These are phyloP conservation scores for Pimpla rufipes DNA, from an alignment of 2,888 invertebrate species.

Conservation along the genomic window DNA sequence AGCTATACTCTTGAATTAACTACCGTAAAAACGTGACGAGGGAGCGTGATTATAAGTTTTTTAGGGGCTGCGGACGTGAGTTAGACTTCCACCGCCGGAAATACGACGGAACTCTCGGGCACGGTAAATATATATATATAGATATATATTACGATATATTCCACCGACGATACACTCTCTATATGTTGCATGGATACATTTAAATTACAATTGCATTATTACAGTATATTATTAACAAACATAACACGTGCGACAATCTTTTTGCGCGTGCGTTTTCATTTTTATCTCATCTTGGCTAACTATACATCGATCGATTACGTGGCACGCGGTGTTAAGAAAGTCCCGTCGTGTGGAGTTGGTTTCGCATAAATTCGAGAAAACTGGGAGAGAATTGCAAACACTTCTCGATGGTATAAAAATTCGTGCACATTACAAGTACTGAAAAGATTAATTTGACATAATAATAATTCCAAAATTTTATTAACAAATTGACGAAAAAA, in stretches of 20 bases:
- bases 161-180: constrained; percentile 62
- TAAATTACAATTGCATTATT: constrained; percentile 65
- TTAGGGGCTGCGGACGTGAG: neutral
- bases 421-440: too few relatives aligned
- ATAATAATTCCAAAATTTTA: too few relatives aligned
- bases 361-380: too few relatives aligned
- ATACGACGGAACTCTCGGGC: neutral
- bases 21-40: constrained; percentile 41
- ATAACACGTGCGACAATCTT: constrained; percentile 47
- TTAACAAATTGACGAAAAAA: too few relatives aligned
- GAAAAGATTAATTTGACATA: too few relatives aligned
- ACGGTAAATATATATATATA: constrained; percentile 8
- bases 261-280: constrained; percentile 46
- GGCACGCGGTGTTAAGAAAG: neutral
- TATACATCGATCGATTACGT: constrained; percentile 51
- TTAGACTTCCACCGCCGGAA: constrained; percentile 13
- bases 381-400: too few relatives aligned
- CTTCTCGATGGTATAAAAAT: too few relatives aligned
- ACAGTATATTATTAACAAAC: constrained; percentile 63
- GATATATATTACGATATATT: constrained; percentile 62
- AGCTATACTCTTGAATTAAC: constrained; percentile 44
- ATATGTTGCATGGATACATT: constrained; percentile 51
- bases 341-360: too few relatives aligned
- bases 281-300: constrained; percentile 33
- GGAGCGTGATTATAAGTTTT: neutral